Base-by-base conservation (phyloP, 2,113 vertebrate genomes). In the Embiotoca jacksoni region DNA sequence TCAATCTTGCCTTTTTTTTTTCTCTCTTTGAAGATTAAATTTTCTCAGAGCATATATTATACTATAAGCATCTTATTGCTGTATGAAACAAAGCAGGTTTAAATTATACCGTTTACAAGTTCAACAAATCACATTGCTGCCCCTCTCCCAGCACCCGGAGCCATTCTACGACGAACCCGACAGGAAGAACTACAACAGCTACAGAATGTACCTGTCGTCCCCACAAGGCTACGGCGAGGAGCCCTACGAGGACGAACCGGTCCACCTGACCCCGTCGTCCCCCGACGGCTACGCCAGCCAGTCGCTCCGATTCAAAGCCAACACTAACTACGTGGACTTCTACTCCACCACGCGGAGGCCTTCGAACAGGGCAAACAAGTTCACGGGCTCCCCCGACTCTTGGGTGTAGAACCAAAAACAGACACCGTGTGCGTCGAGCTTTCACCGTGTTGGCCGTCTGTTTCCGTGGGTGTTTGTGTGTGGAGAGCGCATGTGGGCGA, bases 311-410 rank as follows among this genome's bases (percentile, higher is more conserved):
- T 96, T 98, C 86, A 98, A 98, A 93, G 96, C 96, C 36, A 95
- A 96, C 92, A 98, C 97, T 87, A 99, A 99, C 94, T 99, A 99
- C 0, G 97, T 99, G 93, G 98, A 99, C 95, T 99, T 99, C 95
- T 99, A 98, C 93, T 98, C 98, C 92, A 97, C 97, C 88, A 96
- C 96, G 62, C 95, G 96, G 88, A 96, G 96, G 91, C 97, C 97
- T 92, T 97, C 97, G 52, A 97, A 97, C 74, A 93, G 97, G 93
- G 96, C 97, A 69, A 96, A 96, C 93, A 97, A 98, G 89, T 99
- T 98, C 93, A 98, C 96, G 0, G 97, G 97, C 63, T 99, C 98
- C 57, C 98, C 98, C 0, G 98, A 99, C 92, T 99, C 98, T 7
- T 99, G 98, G 98, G 98, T 99, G 95, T 99, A 96, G 80, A 36